Base-by-base conservation (phyloP, 2,888 invertebrate species). In the Ochlodes sylvanus region DNA sequence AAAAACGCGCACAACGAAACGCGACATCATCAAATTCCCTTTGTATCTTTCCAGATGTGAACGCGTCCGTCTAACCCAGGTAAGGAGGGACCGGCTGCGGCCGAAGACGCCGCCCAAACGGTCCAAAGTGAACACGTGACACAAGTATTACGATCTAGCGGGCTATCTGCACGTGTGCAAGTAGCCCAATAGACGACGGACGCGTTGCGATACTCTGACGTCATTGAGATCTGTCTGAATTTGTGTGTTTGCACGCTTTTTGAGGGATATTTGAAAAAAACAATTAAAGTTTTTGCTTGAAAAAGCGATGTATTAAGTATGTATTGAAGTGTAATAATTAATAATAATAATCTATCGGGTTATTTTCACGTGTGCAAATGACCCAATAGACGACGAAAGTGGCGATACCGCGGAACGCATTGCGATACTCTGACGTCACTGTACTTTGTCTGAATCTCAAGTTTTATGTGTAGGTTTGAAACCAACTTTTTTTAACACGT, bases 51-150 rank as follows among this genome's bases (percentile, higher is more conserved):
- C 3, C 89, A 91, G 90, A 66, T 92, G 92, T 67, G 92, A 92
- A 80, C 80, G 90, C 74, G 81, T 82, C 69, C 84, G 89, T 0
- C 79, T 92, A 1, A 91, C 89, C 1, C 85, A 92, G 90, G 89
- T 92, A 87, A 90, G 92, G 62, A 82, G 80, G 71, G 85, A 87
- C 21, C 76, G 86, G 0, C 72, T 89, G 56, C 73, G 70, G 65
- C 70, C 75, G 41, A 78, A 75, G n/a, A 60, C 69, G 63, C 70
- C 70, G n/a, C 70, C 67, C 7, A 74, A 76, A 62, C 54, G 66
- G n/a, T 21, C 66, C 6, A 66, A 66, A 19, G 60, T 60, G 58
- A 65, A n/a, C 66, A 60, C 66, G 27, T 66, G 66, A 66, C 66
- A 60, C 52, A 66, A 66, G 66, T 66, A 66, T 19, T 60, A 60